A percentile compares a stretch with the other conserved stretches of the same genome.
Conservation (phyloP, 1,140 invertebrate species). For the Wasmannia auropunctata region DNA sequence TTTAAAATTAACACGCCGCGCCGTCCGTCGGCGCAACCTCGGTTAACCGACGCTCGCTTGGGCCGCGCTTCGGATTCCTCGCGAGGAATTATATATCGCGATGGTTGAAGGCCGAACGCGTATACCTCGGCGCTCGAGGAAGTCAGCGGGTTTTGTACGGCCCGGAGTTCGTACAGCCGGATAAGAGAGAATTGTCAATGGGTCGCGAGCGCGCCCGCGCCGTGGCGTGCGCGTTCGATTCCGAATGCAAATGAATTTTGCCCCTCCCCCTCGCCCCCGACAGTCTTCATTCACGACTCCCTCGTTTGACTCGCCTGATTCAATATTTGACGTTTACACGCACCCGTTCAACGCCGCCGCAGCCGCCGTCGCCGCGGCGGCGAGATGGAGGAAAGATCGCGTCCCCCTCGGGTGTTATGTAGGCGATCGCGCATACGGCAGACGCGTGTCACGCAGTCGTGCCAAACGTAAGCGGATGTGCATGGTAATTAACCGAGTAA, state of each 20-base stretch:
- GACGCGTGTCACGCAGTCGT: neutral
- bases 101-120: neutral
- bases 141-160: too few relatives aligned
- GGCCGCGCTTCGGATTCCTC: neutral
- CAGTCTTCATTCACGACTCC: neutral
- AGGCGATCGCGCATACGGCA: neutral
- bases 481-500: slow-evolving; percentile 24
- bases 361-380: too few relatives aligned
- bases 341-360: too few relatives aligned
- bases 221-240: neutral
- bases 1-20: slow-evolving; percentile 50
- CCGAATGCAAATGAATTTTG: neutral
- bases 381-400: neutral
- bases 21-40: slow-evolving; percentile 66
- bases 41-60: slow-evolving; percentile 60
- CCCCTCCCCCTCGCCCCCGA: too few relatives aligned
- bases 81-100: neutral
- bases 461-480: neutral
- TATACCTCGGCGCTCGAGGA: neutral
- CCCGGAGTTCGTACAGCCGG: neutral
- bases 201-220: neutral
- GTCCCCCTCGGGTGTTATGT: too few relatives aligned
- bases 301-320: neutral
- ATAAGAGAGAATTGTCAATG: neutral
- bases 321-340: neutral